Evolutionary conservation across 2,113 vertebrate genomes (phyloP), one percentile per base, ranked within the genome.

Genomic region (Datnioides undecimradiatus): DNA sequence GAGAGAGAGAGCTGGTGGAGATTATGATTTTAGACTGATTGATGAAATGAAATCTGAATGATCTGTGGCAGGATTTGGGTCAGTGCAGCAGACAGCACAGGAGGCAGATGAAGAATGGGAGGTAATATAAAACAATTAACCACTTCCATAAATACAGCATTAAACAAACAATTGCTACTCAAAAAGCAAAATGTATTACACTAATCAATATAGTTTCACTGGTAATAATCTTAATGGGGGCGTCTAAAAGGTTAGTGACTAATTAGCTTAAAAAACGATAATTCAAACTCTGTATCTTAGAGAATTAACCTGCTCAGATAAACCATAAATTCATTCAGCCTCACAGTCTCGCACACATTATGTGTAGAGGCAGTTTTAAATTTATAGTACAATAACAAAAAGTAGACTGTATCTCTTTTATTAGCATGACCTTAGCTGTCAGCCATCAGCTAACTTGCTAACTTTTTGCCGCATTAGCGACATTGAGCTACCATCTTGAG

Each of bases 41-140:
- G 63, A 29, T 34, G 10, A 52, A 60, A 75, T 80, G 0, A 48
- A 67, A 48, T 55, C 77, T 69, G 19, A 55, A 77, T 80, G 41
- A 77, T 74, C 19, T 55, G 25, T 36, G 8, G n/a, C 43, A 41
- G 55, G 65, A 81, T 84, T 9, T 36, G 25, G 41, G 65, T 58
- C 54, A 52, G 7, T 41, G 70, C 55, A 58, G 51, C 72, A 29
- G 57, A 49, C 16, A 23, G 34, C 14, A 31, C 5, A 52, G 40
- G 59, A 57, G 21, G 16, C 12, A 41, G 43, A 70, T 17, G 16
- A 14, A 43, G 17, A 71, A n/a, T n/a, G n/a, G n/a, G n/a, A 33
- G 21, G 52, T n/a, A 12, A 48, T 65, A 33, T 49, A 54, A 48
- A 23, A 25, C 4, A 34, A 36, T 76, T 27, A 48, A 38, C 13